Conservation (phyloP, 2,113 vertebrate species). For the Nicator chloris region DNA sequence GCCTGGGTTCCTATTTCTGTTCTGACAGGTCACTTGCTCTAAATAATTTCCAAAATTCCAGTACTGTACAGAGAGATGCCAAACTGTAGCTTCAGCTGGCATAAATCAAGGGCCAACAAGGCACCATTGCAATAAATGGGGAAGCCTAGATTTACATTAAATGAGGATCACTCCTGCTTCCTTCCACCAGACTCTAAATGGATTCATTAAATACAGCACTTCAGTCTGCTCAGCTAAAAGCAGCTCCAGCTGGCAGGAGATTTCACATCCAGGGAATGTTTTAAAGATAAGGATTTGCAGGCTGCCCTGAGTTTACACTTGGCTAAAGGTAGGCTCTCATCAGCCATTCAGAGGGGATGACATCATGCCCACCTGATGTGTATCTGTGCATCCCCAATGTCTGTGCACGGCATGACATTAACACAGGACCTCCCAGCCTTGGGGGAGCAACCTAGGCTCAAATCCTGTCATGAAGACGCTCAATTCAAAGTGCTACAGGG, state of each 20-base stretch:
- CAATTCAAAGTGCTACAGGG: not conserved
- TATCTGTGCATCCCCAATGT: not conserved
- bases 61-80: not conserved
- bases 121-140: not conserved
- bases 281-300: conserved; percentile 53
- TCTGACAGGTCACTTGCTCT: not conserved
- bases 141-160: not conserved
- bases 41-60: not conserved
- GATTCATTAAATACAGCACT: conserved; percentile 49
- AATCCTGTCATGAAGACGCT: not conserved
- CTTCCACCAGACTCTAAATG: conserved; percentile 30
- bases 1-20: not conserved
- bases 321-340: not conserved
- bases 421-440: not conserved
- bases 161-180: conserved; percentile 5
- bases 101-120: conserved; percentile 25
- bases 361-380: not conserved
- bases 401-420: not conserved
- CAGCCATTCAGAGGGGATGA: not conserved
- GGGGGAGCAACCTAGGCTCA: not conserved
- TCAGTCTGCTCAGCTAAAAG: conserved; percentile 44
- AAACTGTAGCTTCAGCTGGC: not conserved
- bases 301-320: not conserved
- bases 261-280: conserved; percentile 38
- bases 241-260: conserved; percentile 46